Percentiles rank a stretch among this genome's conserved stretches.
Evolutionary conservation across 1,140 invertebrate species (phyloP).

Genomic region (Megalopta genalis): DNA sequence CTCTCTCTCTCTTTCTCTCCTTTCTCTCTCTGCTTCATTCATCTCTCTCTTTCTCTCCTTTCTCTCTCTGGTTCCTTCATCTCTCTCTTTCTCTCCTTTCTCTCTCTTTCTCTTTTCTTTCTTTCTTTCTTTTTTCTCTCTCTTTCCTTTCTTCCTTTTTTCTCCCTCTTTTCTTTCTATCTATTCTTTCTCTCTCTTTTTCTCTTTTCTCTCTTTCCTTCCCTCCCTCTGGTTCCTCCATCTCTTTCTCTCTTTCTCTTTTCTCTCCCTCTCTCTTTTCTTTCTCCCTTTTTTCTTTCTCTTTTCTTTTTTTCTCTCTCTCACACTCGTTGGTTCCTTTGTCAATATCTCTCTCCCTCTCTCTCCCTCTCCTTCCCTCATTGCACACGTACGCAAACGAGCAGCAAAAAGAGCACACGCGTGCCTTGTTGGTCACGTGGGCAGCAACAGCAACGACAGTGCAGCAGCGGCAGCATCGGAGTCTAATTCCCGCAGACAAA

Average conservation of each 20-base stretch:
- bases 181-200: no score
- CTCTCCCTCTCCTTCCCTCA: neutral
- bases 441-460: neutral
- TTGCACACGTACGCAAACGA: neutral
- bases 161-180: no score
- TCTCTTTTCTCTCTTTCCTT: neutral
- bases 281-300: neutral
- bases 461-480: neutral
- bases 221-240: no score
- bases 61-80: no score
- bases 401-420: neutral
- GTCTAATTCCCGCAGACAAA: conserved; percentile 60
- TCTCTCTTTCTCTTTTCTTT: no score
- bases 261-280: neutral
- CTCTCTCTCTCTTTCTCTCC: no score
- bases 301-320: neutral
- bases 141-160: no score
- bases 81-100: no score
- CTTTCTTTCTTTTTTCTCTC: no score
- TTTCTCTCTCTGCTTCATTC: no score
- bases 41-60: no score
- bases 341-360: neutral
- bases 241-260: neutral
- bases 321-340: no score
- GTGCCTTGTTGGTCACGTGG: conserved; percentile 19